Percentiles rank a stretch among this genome's conserved stretches.
These are phyloP conservation scores for Nixonia krombeini DNA, from an alignment of 1,140 invertebrate genomes.

Conservation along the genomic window DNA sequence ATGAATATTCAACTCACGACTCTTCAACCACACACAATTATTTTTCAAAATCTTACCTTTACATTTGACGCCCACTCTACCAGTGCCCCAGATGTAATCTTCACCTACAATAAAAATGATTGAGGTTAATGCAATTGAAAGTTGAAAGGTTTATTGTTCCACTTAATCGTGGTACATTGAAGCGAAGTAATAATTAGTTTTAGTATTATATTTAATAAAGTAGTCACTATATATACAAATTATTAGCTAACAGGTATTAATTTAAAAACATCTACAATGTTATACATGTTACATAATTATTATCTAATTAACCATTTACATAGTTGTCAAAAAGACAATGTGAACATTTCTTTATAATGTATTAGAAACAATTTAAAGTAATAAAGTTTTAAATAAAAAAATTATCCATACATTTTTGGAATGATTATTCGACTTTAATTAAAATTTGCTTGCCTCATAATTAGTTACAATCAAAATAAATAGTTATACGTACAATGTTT, in stretches of 20 bases:
- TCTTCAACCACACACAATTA: too few relatives aligned
- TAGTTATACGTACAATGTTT: conserved; percentile 70
- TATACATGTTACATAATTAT: too few relatives aligned
- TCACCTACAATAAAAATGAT: conserved; percentile 67
- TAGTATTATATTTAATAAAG: too few relatives aligned
- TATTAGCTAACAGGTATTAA: too few relatives aligned
- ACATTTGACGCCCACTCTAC: conserved; percentile 72
- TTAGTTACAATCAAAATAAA: conserved; percentile 13
- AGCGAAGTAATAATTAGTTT: neutral
- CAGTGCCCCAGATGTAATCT: conserved; percentile 77
- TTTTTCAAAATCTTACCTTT: conserved; percentile 63
- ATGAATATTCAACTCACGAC: too few relatives aligned
- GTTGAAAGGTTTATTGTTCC: neutral
- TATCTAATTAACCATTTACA: too few relatives aligned
- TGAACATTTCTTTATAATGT: too few relatives aligned
- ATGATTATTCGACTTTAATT: conserved; percentile 1
- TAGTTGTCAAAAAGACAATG: too few relatives aligned
- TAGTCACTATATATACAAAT: too few relatives aligned
- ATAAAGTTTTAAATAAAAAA: neutral
- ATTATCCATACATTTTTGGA: neutral
- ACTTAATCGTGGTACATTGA: neutral
- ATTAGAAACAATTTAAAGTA: too few relatives aligned
- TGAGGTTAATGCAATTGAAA: neutral
- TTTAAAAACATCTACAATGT: too few relatives aligned
- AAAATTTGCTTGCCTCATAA: neutral